Percentiles rank a stretch among this genome's conserved stretches.
phyloP scores from a whole-genome alignment of 2,113 vertebrate species.

The Pelodiscus sinensis region DNA sequence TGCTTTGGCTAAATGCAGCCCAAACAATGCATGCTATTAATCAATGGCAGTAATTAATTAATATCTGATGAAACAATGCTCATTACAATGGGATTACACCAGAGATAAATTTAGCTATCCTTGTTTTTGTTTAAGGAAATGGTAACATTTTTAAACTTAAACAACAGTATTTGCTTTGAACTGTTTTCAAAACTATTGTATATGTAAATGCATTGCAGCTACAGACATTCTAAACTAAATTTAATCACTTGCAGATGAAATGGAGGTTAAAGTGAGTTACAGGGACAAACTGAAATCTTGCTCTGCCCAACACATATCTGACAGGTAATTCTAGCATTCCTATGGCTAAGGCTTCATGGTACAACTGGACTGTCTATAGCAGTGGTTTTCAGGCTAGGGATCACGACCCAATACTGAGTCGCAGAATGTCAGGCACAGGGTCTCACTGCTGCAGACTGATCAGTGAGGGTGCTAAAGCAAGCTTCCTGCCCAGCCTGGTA shows the following conservation, averaged over 20 bases:
- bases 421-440: too few relatives aligned
- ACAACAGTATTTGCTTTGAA: background rate
- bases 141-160: background rate
- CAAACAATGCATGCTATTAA: background rate
- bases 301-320: background rate
- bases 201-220: background rate
- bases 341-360: background rate
- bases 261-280: background rate
- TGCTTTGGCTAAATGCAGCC: background rate
- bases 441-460: too few relatives aligned
- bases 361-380: background rate
- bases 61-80: background rate
- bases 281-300: background rate
- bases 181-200: background rate
- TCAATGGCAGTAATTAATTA: background rate
- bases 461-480: too few relatives aligned
- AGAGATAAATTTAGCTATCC: background rate
- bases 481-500: too few relatives aligned
- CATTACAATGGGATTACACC: background rate
- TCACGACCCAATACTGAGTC: too few relatives aligned
- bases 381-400: too few relatives aligned
- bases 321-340: background rate
- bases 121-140: background rate
- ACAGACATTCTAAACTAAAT: background rate
- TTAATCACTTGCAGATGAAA: constrained; percentile 30